Percentiles rank a stretch among this genome's conserved stretches.
Evolutionary conservation across 1,140 invertebrate genomes (phyloP).

Genomic region (Caenorhabditis briggsae): DNA sequence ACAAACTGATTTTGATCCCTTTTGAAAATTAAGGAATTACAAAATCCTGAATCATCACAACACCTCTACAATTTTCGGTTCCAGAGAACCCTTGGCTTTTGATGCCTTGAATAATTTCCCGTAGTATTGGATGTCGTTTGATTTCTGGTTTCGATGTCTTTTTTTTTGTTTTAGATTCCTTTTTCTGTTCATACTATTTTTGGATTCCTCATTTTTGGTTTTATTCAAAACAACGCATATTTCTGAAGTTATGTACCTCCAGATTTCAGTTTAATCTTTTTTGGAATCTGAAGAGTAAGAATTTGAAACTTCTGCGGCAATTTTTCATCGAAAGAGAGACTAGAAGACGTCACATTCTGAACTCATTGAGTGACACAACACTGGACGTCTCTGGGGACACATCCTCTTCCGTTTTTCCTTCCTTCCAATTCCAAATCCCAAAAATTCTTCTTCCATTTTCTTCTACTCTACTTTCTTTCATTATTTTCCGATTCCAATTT

Average conservation of each 20-base stretch:
- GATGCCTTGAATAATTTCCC: neutral
- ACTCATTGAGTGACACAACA: constrained; percentile 31
- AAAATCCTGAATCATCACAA: neutral
- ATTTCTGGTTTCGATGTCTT: neutral
- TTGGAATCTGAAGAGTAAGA: neutral
- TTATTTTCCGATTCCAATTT: constrained; percentile 47
- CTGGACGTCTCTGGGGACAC: constrained; percentile 8
- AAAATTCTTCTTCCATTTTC: constrained; percentile 21
- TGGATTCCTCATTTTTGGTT: no score
- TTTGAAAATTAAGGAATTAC: no score
- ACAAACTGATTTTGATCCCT: neutral
- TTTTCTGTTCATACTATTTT: neutral
- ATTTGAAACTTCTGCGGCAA: no score
- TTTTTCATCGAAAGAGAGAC: neutral
- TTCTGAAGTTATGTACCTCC: no score
- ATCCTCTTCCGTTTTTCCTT: neutral
- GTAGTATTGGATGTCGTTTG: neutral
- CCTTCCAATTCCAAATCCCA: neutral
- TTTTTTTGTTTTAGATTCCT: neutral
- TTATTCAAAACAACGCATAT: no score
- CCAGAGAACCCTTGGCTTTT: no score
- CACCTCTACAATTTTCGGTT: no score
- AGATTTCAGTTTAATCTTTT: neutral
- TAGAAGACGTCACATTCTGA: neutral
- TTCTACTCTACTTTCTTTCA: neutral